These are phyloP conservation scores for Dasypolia templi DNA, from an alignment of 2,888 invertebrate genomes.

Conservation along the genomic window DNA sequence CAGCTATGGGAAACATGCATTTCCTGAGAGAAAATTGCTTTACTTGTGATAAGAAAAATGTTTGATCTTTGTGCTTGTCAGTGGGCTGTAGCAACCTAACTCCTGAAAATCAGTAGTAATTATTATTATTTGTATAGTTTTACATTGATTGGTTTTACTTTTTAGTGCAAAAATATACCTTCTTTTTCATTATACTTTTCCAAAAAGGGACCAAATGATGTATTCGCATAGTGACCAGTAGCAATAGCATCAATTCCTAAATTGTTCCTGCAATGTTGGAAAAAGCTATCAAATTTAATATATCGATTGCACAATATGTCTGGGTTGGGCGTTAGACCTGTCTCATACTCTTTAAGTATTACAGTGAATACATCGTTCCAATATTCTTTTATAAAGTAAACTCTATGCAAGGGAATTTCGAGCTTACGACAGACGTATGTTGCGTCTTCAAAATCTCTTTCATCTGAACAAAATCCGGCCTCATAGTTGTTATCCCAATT, in stretches of 20 bases:
- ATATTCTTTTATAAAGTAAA: conserved; percentile 98
- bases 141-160: background rate
- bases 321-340: conserved; percentile 98
- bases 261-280: conserved; percentile 93
- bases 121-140: background rate
- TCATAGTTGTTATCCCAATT: conserved; percentile 99
- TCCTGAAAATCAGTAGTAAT: conserved; percentile 82
- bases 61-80: conserved; percentile 97
- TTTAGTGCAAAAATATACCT: conserved; percentile 78
- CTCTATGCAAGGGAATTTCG: conserved; percentile 94
- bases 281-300: conserved; percentile 98
- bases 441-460: conserved; percentile 96
- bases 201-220: conserved; percentile 94
- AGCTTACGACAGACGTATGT: conserved; percentile 94
- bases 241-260: conserved; percentile 97
- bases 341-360: conserved; percentile 95
- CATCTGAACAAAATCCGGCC: conserved; percentile 94
- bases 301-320: conserved; percentile 98
- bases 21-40: conserved; percentile 93
- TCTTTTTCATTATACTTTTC: conserved; percentile 90
- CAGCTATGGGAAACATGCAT: conserved; percentile 98
- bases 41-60: conserved; percentile 97
- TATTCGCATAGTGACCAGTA: conserved; percentile 98
- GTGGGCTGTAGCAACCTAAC: conserved; percentile 93
- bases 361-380: conserved; percentile 96